Base-by-base conservation (phyloP, 35 echinoderm and acorn worm species). In the Apostichopus japonicus region DNA sequence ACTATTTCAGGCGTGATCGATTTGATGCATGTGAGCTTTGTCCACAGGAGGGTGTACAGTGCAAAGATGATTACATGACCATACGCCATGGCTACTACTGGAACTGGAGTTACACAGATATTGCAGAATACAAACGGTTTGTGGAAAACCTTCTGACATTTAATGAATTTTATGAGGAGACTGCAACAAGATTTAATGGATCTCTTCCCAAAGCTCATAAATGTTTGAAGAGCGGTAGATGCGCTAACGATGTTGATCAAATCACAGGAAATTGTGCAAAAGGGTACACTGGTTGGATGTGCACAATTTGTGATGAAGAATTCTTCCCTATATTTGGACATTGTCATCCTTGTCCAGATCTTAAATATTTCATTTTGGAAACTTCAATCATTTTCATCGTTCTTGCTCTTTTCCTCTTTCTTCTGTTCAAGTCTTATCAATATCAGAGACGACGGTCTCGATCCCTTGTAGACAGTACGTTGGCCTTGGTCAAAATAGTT, bases 241-340 rank as follows among this genome's bases (percentile, higher is more conserved):
- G 78, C 62, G 24, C 16, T 6, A 72, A 53, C 65, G 17, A 27
- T 5, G 24, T n/a, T n/a, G 55, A 63, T 10, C 23, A n/a, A 4
- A 84, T 92, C 63, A 52, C 54, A 7, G 56, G 21, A 23, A 65
- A 54, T 16, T 92, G 91, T 84, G 59, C 14, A 7, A 24, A 19
- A 84, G 91, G 91, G 6, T 92, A 92, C 62, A 79, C 24, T 21
- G 91, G 91, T 16, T 92, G 91, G 91, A 25, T 92, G n/a, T 92
- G 91, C 77, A 55, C 91, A 6, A 23, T 4, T 19, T 92, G 91
- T 53, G 10, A 56, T 0, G 17, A 16, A 16, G 6, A 17, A 2
- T 92, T 65, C 56, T 92, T 80, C 24, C 56, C 77, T 6, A 56
- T 77, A 10, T 84, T 92, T 67, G 54, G 58, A 10, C 58, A 59